These are phyloP conservation scores for Choreutis nemorana DNA, from an alignment of 2,888 invertebrate species.

Conservation along the genomic window DNA sequence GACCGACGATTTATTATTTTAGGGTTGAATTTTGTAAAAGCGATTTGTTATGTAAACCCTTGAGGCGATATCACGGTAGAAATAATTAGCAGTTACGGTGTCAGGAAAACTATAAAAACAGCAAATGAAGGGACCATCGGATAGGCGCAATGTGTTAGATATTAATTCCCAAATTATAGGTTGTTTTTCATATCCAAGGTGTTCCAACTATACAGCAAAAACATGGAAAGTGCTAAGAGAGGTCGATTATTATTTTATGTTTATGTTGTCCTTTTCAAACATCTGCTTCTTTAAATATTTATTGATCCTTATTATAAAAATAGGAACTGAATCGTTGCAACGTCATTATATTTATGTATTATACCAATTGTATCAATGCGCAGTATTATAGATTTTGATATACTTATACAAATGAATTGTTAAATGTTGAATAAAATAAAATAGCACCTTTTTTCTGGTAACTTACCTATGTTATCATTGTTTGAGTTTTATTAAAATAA, in stretches of 20 bases:
- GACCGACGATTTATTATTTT: too few species aligned
- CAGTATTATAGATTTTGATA: too few species aligned
- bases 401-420: too few species aligned
- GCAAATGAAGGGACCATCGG: conserved; percentile 48
- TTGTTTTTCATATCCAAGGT: conserved; percentile 43
- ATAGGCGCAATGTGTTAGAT: conserved; percentile 63
- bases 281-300: conserved; percentile 63
- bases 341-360: too few species aligned
- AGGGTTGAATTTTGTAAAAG: not conserved
- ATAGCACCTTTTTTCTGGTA: too few species aligned
- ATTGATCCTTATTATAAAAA: conserved; percentile 24
- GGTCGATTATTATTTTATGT: conserved; percentile 53
- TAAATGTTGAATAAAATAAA: too few species aligned
- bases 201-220: conserved; percentile 51
- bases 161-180: conserved; percentile 63
- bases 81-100: conserved; percentile 53
- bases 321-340: too few species aligned
- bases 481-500: too few species aligned
- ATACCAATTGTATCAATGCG: too few species aligned
- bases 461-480: too few species aligned
- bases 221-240: conserved; percentile 61
- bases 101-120: conserved; percentile 50
- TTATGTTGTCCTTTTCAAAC: conserved; percentile 44
- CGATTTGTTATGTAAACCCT: conserved; percentile 20
- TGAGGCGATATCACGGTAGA: conserved; percentile 33